Conservation (phyloP, 1,140 invertebrate species). For the Listronotus oregonensis region DNA sequence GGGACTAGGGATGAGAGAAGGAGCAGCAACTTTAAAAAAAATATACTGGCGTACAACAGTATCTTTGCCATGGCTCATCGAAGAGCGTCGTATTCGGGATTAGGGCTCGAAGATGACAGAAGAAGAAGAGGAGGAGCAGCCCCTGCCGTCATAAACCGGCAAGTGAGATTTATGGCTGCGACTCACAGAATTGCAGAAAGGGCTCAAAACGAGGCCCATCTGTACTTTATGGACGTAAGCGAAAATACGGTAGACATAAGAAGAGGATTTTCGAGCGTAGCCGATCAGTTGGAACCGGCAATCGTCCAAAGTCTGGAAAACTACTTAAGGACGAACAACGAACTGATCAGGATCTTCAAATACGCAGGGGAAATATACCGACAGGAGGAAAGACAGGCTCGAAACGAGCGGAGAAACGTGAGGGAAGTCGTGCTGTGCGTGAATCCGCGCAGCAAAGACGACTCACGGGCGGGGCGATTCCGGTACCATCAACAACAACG, state of each 20-base stretch:
- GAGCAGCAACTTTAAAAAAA: slow-evolving; percentile 2
- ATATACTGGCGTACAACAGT: neutral
- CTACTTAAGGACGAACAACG: neutral
- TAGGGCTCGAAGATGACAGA: neutral
- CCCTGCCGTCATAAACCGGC: neutral
- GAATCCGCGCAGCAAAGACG: neutral
- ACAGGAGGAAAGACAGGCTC: neutral
- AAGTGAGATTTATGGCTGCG: neutral
- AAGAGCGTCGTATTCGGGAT: neutral
- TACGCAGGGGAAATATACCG: neutral
- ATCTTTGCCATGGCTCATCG: neutral
- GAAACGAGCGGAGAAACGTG: neutral
- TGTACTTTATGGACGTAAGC: no score
- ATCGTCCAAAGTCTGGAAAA: neutral
- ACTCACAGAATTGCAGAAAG: neutral
- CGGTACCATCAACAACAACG: neutral
- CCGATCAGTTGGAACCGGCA: neutral
- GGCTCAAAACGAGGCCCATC: no score
- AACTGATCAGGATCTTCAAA: neutral
- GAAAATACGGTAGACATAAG: no score
- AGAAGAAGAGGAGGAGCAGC: neutral
- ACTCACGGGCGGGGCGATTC: neutral
- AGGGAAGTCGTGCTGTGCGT: neutral
- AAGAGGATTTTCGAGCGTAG: no score
- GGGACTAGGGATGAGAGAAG: neutral